Evolutionary conservation across 92 coral and sea anemone genomes (phyloP).

Genomic region (Epizoanthus scotinus): DNA sequence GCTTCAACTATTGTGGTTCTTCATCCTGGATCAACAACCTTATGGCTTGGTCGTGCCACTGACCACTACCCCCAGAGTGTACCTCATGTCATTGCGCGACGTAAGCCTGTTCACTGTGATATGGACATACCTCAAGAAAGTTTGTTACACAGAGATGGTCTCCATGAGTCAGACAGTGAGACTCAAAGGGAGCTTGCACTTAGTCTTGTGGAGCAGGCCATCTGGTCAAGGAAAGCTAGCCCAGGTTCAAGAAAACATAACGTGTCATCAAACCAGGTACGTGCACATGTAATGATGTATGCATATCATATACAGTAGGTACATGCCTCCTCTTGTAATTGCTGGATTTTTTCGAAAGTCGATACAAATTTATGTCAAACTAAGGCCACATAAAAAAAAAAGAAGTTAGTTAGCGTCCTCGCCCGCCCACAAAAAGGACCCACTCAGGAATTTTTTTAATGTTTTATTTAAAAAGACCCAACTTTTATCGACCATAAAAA

Average conservation of each 20-base stretch:
- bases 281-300: no score
- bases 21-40: conserved; percentile 95
- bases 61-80: conserved; percentile 93
- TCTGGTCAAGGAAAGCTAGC: conserved; percentile 85
- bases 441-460: no score
- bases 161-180: conserved; percentile 88
- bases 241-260: conserved; percentile 71
- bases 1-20: conserved; percentile 91
- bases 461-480: no score
- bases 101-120: conserved; percentile 60
- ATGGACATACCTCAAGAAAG: conserved; percentile 54
- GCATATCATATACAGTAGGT: no score
- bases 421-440: no score
- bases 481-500: no score
- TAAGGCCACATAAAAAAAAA: no score
- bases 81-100: conserved; percentile 96
- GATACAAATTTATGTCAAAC: no score
- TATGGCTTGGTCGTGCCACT: conserved; percentile 98
- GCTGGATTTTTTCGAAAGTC: no score
- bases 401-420: no score
- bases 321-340: no score
- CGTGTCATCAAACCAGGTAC: conserved; percentile 57
- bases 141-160: conserved; percentile 79
- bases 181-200: conserved; percentile 93
- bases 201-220: conserved; percentile 97